Conservation (phyloP, 2,113 vertebrate genomes). For the Eubucco bourcierii region DNA sequence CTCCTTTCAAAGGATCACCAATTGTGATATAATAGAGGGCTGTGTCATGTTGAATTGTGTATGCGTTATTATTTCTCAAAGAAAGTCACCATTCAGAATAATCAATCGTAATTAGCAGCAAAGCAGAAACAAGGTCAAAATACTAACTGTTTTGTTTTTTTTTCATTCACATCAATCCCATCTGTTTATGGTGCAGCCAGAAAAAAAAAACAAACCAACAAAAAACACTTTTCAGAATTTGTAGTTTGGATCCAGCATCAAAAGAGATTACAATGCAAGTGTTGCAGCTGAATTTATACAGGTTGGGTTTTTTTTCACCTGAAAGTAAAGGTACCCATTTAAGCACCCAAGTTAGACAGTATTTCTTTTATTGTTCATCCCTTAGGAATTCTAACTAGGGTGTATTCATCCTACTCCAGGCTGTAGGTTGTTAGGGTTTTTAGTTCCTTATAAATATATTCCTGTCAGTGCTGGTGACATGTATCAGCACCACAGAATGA, state of each 20-base stretch:
- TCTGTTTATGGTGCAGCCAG: neutral
- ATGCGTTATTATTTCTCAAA: conserved; percentile 3
- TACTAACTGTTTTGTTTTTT: neutral
- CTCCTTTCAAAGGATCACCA: neutral
- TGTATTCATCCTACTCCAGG: neutral
- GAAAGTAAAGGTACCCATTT: conserved; percentile 28
- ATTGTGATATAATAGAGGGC: neutral
- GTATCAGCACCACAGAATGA: conserved; percentile 30
- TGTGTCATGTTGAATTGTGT: neutral
- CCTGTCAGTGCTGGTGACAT: conserved; percentile 24
- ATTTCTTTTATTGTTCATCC: conserved; percentile 13
- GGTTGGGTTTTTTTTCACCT: neutral
- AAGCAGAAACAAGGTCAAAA: conserved; percentile 1
- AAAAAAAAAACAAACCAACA: too few species aligned
- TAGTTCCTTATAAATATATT: conserved; percentile 51
- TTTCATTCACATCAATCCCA: neutral
- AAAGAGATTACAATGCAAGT: neutral
- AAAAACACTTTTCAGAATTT: neutral
- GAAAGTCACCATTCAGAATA: neutral
- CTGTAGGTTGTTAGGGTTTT: neutral
- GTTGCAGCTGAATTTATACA: conserved; percentile 12
- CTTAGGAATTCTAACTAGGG: conserved; percentile 39
- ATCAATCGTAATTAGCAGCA: conserved; percentile 22
- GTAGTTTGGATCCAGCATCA: conserved; percentile 23
- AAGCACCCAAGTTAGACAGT: conserved; percentile 24